phyloP scores from a whole-genome alignment of 2,113 vertebrate genomes.

The Periophthalmodon schlosseri region DNA sequence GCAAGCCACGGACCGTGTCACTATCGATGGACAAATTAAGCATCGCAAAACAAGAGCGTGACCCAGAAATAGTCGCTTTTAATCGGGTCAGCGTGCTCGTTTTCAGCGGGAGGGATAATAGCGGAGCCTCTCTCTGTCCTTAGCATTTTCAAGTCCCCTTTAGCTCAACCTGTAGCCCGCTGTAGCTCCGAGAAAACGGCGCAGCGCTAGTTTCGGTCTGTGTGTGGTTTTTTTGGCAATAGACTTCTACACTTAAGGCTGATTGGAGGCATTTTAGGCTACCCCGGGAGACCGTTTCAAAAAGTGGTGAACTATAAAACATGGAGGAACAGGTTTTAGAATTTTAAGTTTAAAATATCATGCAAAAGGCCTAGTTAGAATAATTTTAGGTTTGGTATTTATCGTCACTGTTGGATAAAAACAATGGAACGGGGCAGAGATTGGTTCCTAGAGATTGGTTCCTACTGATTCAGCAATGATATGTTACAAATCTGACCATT shows the following conservation, averaged over 20 bases:
- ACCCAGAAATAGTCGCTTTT: constrained; percentile 69
- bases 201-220: constrained; percentile 24
- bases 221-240: not conserved
- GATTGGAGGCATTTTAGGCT: not conserved
- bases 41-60: constrained; percentile 69
- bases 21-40: constrained; percentile 70
- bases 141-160: constrained; percentile 56
- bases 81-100: constrained; percentile 69
- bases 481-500: no score
- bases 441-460: no score
- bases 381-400: no score
- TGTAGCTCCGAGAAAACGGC: constrained; percentile 50
- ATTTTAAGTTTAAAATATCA: no score
- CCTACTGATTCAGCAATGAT: no score
- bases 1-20: constrained; percentile 83
- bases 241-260: not conserved
- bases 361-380: no score
- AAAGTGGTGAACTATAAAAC: not conserved
- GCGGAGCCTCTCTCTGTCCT: constrained; percentile 61
- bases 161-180: constrained; percentile 57
- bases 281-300: not conserved
- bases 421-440: no score
- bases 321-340: no score
- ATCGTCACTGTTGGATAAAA: no score
- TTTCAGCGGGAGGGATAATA: constrained; percentile 65